Evolutionary conservation across 2,888 invertebrate genomes (phyloP).

Genomic region (Blera fallax): DNA sequence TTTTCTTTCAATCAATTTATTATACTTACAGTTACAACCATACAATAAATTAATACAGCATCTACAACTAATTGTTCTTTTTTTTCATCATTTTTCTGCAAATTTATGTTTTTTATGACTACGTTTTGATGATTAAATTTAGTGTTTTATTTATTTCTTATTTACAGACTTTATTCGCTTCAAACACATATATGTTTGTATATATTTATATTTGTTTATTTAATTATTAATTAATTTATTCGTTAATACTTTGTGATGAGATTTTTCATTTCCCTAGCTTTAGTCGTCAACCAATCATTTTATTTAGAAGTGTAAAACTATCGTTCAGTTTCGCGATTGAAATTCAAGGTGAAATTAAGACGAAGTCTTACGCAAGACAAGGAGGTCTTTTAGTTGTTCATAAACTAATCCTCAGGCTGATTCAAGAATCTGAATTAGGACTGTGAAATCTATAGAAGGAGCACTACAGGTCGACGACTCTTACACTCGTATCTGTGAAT

Average conservation of each 20-base stretch:
- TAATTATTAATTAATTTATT: conserved; percentile 29
- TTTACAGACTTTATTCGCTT: conserved; percentile 26
- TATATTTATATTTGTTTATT: conserved; percentile 16
- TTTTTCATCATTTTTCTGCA: background rate
- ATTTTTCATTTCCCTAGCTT: conserved; percentile 44
- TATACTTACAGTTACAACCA: conserved; percentile 57
- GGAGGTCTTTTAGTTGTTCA: too few relatives aligned
- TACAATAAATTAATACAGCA: conserved; percentile 27
- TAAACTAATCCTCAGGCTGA: too few relatives aligned
- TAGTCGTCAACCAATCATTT: conserved; percentile 34
- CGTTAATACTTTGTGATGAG: conserved; percentile 44
- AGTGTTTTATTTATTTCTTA: background rate
- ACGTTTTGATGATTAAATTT: conserved; percentile 14
- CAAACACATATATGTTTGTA: background rate
- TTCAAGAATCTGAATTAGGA: too few relatives aligned
- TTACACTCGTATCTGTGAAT: too few relatives aligned
- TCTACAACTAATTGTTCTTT: conserved; percentile 29
- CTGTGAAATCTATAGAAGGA: too few relatives aligned
- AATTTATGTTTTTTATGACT: background rate
- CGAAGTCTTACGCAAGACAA: too few relatives aligned
- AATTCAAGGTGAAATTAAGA: background rate
- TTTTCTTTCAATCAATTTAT: background rate
- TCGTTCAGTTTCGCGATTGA: background rate
- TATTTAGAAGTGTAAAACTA: conserved; percentile 23
- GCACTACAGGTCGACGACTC: too few relatives aligned